A percentile compares a stretch with the other conserved stretches of the same genome.
These are phyloP conservation scores for Chiroxiphia lanceolata DNA, from an alignment of 2,797 vertebrate species.

Conservation along the genomic window DNA sequence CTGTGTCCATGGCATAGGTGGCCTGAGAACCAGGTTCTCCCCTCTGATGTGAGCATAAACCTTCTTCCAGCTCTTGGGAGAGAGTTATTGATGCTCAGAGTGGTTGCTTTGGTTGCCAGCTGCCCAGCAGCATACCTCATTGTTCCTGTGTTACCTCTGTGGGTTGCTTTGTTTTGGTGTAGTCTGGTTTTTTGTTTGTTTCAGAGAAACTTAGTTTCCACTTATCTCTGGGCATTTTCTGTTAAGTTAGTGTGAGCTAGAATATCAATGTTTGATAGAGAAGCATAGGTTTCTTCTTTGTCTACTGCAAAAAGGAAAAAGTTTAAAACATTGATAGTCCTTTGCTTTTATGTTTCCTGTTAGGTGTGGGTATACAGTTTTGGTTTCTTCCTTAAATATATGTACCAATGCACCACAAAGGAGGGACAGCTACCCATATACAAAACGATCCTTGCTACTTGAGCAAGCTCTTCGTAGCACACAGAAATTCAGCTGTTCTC, in stretches of 20 bases:
- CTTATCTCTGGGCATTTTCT: not conserved
- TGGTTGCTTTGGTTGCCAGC: not conserved
- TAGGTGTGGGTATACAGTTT: not conserved
- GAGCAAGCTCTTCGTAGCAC: slow-evolving; percentile 4
- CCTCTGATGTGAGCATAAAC: not conserved
- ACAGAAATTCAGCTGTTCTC: slow-evolving; percentile 69
- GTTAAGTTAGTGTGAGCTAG: not conserved
- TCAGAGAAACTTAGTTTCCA: not conserved
- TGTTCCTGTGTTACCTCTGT: not conserved
- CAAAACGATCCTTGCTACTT: not conserved
- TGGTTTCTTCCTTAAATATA: not conserved
- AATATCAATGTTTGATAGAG: not conserved
- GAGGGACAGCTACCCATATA: not conserved
- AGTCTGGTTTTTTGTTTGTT: not conserved
- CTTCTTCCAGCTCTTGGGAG: not conserved
- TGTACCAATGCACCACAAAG: not conserved
- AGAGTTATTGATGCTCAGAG: not conserved
- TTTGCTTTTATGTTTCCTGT: not conserved
- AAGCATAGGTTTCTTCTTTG: not conserved
- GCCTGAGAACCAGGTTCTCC: not conserved
- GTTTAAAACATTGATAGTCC: not conserved
- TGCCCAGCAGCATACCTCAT: not conserved
- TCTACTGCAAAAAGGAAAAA: not conserved
- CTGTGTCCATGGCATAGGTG: not conserved
- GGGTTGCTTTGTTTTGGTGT: not conserved